Evolutionary conservation across 2,113 vertebrate species (phyloP).

Genomic region (Lonchura striata): DNA sequence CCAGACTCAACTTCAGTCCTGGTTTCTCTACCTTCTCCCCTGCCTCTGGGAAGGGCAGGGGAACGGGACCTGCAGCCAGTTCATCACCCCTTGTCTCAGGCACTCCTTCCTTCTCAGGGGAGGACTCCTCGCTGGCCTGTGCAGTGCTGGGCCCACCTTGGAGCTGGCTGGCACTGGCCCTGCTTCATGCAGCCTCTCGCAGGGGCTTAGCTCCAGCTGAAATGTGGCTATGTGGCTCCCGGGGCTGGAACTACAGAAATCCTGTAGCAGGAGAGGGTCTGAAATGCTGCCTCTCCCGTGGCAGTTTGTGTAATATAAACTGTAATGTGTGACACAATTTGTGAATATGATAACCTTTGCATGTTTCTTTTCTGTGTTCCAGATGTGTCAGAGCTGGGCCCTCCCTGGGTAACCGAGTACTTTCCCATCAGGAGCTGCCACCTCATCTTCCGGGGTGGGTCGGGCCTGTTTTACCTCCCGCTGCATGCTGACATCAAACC

Average conservation of each 20-base stretch:
- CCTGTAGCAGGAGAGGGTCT: neutral
- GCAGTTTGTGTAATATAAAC: neutral
- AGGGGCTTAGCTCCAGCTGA: neutral
- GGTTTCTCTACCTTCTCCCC: neutral
- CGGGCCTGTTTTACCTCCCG: conserved; percentile 74
- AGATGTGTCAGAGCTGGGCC: neutral
- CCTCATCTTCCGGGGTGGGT: neutral
- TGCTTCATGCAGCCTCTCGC: neutral
- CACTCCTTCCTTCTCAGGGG: neutral
- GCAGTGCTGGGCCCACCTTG: neutral
- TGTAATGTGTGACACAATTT: neutral
- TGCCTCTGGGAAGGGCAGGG: neutral
- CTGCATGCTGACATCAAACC: conserved; percentile 50
- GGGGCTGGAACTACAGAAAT: neutral
- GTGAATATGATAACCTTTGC: accelerated
- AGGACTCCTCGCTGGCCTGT: neutral
- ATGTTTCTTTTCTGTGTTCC: neutral
- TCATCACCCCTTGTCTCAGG: no score
- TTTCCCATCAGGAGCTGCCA: conserved; percentile 79
- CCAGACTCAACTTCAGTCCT: neutral
- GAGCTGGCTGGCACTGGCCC: neutral
- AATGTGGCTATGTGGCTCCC: neutral
- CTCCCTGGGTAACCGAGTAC: conserved; percentile 58
- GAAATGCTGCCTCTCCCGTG: accelerated
- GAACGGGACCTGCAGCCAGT: neutral